Evolutionary conservation across 2,797 vertebrate genomes (phyloP).

Genomic region (Masticophis lateralis): DNA sequence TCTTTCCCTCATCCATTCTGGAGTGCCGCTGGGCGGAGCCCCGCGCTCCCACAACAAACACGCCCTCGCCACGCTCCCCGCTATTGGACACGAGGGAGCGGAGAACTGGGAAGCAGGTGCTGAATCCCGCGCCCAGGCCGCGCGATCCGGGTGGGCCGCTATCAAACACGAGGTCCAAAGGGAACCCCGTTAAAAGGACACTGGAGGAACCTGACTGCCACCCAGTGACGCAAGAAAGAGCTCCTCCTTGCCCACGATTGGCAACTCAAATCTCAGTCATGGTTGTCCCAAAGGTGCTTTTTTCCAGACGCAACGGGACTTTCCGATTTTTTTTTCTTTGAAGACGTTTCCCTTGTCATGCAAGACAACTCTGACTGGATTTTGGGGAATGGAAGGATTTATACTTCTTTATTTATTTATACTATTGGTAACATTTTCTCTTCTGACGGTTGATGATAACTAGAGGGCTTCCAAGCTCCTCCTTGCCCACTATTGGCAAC

Average conservation of each 20-base stretch:
- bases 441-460: background rate
- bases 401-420: no score
- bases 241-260: background rate
- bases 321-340: no score
- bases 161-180: no score
- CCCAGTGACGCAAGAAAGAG: background rate
- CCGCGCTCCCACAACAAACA: constrained; percentile 24
- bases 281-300: no score
- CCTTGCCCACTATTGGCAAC: no score
- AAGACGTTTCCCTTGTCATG: no score
- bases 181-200: background rate
- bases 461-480: background rate
- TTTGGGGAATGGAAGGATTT: no score
- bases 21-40: constrained; percentile 32
- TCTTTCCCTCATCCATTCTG: background rate
- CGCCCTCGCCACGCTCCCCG: constrained; percentile 14
- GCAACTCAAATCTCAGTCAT: no score
- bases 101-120: constrained; percentile 38
- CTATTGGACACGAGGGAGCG: background rate
- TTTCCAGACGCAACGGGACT: no score
- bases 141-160: background rate
- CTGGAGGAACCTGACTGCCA: background rate
- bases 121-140: background rate
- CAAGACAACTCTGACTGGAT: no score
- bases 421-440: background rate